phyloP scores from a whole-genome alignment of 2,797 vertebrate species.

The Sebastes elongatus region DNA sequence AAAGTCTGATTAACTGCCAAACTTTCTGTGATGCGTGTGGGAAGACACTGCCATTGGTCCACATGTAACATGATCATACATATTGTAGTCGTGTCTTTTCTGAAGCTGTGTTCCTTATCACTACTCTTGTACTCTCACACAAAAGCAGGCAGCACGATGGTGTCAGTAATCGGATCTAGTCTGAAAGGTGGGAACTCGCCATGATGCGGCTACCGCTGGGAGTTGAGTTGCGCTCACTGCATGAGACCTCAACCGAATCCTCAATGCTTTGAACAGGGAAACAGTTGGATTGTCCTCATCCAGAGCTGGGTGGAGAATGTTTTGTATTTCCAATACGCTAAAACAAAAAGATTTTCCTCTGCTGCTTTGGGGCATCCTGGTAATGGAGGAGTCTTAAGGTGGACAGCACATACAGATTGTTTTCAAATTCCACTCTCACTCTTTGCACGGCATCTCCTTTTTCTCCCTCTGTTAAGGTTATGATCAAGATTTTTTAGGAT shows the following conservation, averaged over 20 bases:
- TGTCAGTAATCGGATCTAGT: not conserved
- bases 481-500: not conserved
- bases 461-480: not conserved
- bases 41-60: not conserved
- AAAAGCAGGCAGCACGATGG: not conserved
- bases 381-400: not conserved
- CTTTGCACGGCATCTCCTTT: not conserved
- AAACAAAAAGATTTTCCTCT: not conserved
- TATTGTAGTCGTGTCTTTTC: not conserved
- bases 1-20: slow-evolving; percentile 16
- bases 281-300: not conserved
- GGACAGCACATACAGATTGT: not conserved
- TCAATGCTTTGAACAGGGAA: not conserved
- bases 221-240: not conserved
- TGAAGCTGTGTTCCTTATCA: not conserved
- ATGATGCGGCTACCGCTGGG: not conserved
- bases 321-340: not conserved
- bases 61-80: not conserved
- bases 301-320: not conserved
- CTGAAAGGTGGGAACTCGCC: not conserved
- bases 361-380: not conserved
- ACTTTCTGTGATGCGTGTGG: not conserved
- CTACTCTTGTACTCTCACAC: not conserved
- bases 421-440: not conserved
- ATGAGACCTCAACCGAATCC: not conserved